Conservation (phyloP, 2,113 vertebrate genomes). For the Sula dactylatra region DNA sequence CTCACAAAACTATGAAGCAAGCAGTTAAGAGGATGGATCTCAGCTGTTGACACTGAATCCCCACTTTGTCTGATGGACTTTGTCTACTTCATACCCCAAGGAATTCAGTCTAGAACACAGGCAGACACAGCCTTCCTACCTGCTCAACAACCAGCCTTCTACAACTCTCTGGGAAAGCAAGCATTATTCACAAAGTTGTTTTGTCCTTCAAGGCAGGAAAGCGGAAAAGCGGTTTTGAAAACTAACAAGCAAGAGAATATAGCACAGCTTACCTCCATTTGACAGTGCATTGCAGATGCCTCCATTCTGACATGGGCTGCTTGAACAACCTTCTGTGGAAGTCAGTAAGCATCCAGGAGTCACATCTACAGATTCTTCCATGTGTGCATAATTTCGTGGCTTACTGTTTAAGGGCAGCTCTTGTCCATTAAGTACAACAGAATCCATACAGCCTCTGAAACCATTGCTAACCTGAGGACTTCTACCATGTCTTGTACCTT, state of each 20-base stretch:
- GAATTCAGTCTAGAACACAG: neutral
- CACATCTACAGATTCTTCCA: slow-evolving; percentile 90
- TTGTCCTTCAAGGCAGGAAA: neutral
- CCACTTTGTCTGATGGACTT: neutral
- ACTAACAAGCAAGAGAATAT: neutral
- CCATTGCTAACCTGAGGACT: slow-evolving; percentile 84
- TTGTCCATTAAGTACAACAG: slow-evolving; percentile 87
- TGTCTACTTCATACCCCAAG: neutral
- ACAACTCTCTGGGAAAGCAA: neutral
- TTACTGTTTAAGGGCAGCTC: slow-evolving; percentile 88
- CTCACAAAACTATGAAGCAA: neutral
- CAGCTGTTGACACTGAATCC: neutral
- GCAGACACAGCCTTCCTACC: neutral
- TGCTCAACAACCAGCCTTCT: neutral
- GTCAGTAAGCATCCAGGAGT: slow-evolving; percentile 84
- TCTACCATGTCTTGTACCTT: slow-evolving; percentile 75
- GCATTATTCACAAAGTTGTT: neutral
- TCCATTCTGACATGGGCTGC: slow-evolving; percentile 90
- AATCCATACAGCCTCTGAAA: slow-evolving; percentile 92
- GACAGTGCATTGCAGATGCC: slow-evolving; percentile 84
- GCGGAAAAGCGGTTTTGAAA: neutral
- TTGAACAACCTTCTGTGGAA: slow-evolving; percentile 83
- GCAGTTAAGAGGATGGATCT: neutral
- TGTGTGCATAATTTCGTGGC: slow-evolving; percentile 77
- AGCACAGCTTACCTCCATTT: slow-evolving; percentile 80